Evolutionary conservation across 2,888 invertebrate genomes (phyloP).

Genomic region (Melieria omissa): DNA sequence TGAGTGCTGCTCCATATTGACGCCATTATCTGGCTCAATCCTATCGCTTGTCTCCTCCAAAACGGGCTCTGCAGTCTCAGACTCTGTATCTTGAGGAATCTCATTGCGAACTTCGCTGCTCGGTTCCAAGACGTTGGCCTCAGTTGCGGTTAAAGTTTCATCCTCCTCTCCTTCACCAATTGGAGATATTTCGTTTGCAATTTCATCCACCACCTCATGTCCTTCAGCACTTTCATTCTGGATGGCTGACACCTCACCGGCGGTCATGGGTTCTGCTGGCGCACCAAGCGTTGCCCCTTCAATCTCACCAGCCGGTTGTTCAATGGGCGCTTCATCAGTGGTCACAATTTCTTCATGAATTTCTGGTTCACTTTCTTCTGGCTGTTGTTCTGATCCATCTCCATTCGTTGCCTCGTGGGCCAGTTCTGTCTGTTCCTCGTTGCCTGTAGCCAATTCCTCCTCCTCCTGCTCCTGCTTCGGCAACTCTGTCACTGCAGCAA

Average conservation of each 20-base stretch:
- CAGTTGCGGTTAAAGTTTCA: neutral
- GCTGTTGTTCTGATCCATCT: neutral
- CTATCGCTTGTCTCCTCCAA: neutral
- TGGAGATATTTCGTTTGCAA: neutral
- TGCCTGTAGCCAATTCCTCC: too few species aligned
- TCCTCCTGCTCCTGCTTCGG: too few species aligned
- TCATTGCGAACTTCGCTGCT: too few species aligned
- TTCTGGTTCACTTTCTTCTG: neutral
- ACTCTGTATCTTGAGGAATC: too few species aligned
- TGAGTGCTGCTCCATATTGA: neutral
- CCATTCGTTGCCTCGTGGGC: slow-evolving; percentile 39
- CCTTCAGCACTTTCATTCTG: neutral
- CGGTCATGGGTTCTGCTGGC: neutral
- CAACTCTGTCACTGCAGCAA: neutral
- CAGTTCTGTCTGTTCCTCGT: slow-evolving; percentile 18
- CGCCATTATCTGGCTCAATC: neutral
- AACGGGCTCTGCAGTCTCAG: neutral
- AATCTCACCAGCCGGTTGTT: slow-evolving; percentile 20
- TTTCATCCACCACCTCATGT: neutral
- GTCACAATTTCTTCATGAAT: slow-evolving; percentile 1
- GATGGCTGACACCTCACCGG: neutral
- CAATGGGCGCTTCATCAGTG: neutral
- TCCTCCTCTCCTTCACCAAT: neutral
- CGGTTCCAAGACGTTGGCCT: too few species aligned
- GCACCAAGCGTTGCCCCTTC: neutral